Evolutionary conservation across 2,888 invertebrate species (phyloP), one percentile per base, ranked within the genome.

Genomic region (Athalia cordata): DNA sequence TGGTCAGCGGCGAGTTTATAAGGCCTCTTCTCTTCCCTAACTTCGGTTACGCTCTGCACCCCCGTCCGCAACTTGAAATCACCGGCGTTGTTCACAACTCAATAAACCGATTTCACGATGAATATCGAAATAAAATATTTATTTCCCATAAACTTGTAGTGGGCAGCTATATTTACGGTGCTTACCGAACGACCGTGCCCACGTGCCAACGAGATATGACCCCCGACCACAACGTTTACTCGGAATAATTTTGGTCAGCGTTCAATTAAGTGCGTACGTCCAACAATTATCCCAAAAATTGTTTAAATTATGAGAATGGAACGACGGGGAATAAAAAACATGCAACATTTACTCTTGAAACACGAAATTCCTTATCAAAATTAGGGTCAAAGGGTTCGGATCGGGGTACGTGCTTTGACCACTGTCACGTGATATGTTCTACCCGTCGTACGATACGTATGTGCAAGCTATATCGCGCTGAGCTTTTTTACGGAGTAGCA

Each of bases 81-180:
- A 29, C 29, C 55, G 65, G 62, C 65, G 61, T 50, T 72, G 65
- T 65, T 79, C 78, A 70, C 70, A 74, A 79, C 77, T 78, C 80
- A 78, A 80, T 80, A 81, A 85, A 84, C 80, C 78, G 74, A 70
- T 55, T 47, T 74, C 78, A 79, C 79, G 74, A 78, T 78, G 81
- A 79, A 78, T 80, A 78, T 61, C 67, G 78, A 80, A 84, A 82
- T 86, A 83, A 83, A 86, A 82, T 84, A 84, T 85, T 84, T 84
- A 86, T 84, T 84, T 72, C 78, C 82, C 80, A 82, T 84, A 85
- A 83, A 85, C 78, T 81, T 49, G 55, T 11, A 29, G 29, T 29
- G 9, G 29, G 29, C 29, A 29, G 29, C 29, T 29, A 29, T 29
- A 29, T 29, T 1, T 29, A 29, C 29, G 29, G 8, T n/a, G 55